phyloP scores from a whole-genome alignment of 1,140 invertebrate genomes.

The Pantala flavescens region DNA sequence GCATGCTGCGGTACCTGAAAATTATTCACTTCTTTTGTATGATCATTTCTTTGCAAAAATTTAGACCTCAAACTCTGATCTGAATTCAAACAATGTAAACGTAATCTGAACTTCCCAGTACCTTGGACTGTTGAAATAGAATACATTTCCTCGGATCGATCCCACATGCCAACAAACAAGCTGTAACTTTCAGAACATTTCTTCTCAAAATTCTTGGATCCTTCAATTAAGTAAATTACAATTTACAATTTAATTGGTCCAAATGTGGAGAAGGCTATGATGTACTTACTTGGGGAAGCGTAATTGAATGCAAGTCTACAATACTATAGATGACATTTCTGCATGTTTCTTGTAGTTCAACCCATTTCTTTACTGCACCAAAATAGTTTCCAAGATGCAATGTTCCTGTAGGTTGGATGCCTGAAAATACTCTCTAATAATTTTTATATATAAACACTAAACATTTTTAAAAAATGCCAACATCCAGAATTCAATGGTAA shows the following conservation, averaged over 20 bases:
- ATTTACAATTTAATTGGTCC: neutral
- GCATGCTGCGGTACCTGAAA: conserved; percentile 62
- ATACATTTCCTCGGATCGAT: conserved; percentile 71
- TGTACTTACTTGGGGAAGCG: conserved; percentile 58
- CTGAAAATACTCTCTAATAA: conserved; percentile 66
- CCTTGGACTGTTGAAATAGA: conserved; percentile 81
- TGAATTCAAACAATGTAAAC: neutral
- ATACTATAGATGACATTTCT: conserved; percentile 71
- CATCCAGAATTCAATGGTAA: no score
- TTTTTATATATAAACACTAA: no score
- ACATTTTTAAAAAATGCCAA: no score
- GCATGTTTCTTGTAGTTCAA: conserved; percentile 62
- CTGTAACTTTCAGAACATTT: conserved; percentile 67
- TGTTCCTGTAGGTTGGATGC: conserved; percentile 90
- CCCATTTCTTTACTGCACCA: conserved; percentile 82
- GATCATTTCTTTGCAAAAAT: neutral
- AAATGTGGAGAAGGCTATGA: neutral
- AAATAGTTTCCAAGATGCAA: conserved; percentile 96
- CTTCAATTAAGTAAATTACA: conserved; percentile 35
- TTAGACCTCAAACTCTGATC: neutral
- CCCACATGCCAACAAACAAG: conserved; percentile 83
- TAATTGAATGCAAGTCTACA: conserved; percentile 92
- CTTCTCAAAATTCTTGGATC: conserved; percentile 52
- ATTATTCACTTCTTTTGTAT: neutral
- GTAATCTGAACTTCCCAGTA: conserved; percentile 27